Base-by-base conservation (phyloP, 1,140 invertebrate species). In the Drosophila ogumai region DNA sequence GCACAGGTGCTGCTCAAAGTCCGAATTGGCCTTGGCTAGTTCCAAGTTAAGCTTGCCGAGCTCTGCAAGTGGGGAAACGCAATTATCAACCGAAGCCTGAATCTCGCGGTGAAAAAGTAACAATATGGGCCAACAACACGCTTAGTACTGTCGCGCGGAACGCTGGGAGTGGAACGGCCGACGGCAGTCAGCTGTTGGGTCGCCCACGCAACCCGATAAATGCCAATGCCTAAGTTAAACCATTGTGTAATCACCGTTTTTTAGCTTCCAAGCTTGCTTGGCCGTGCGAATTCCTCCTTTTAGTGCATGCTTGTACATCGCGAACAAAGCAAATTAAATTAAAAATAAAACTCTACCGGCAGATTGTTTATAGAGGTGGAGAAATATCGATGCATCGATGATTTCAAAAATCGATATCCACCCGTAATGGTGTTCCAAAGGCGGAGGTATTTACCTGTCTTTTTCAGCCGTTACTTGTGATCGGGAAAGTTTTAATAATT, bases 1-100 rank as follows among this genome's bases (percentile, higher is more conserved):
- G 40, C 87, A 91, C 72, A 92, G 74, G 82, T 92, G 91, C 59
- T 92, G 90, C 55, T 91, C 81, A 58, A 92, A 91, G 54, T 92
- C 91, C 40, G 86, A 76, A 59, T 91, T 91, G 13, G 84, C 84
- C 76, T 90, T 82, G 40, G 90, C 85, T 65, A 92, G 66, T 63
- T 91, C 88, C 76, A 91, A 80, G 46, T 91, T 85, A 22, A 92
- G 60, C 88, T 91, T 92, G 31, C 81, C 81, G 44, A 92, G 71
- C 63, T 92, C 91, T 92, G 81, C 43, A 91, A 90, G 36, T 55
- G 52, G 32, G 32, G 34, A 38, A 36, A 38, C 49, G 63, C 52
- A 41, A 69, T 54, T n/a, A 47, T 47, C 38, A 34, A 58, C 12
- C 19, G 60, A 25, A 28, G 28, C 60, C 34, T 46, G 32, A 58